phyloP scores from a whole-genome alignment of 2,888 invertebrate species.

The Griposia aprilina region DNA sequence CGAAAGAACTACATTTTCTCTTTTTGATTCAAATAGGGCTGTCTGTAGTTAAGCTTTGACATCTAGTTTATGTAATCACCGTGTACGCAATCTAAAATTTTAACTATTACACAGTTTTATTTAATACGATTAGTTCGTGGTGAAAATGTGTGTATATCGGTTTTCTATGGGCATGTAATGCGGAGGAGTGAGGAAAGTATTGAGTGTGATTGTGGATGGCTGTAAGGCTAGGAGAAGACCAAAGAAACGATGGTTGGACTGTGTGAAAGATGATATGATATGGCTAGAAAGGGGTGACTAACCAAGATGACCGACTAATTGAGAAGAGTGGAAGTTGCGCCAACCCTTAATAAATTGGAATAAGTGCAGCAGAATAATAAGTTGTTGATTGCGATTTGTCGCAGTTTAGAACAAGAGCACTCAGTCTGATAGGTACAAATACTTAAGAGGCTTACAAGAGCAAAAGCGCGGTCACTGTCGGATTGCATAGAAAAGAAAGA shows the following conservation, averaged over 20 bases:
- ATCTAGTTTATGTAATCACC: slow-evolving; percentile 18
- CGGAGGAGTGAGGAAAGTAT: not conserved
- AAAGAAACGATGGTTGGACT: not conserved
- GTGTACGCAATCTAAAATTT: slow-evolving; percentile 8
- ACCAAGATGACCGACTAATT: not conserved
- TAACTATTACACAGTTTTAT: not conserved
- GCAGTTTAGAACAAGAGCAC: not conserved
- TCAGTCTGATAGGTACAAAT: not conserved
- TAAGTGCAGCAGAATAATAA: too few species aligned
- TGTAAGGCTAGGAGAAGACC: not conserved
- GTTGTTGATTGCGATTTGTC: not conserved
- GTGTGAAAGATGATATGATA: not conserved
- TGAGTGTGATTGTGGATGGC: too few species aligned
- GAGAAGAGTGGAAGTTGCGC: not conserved
- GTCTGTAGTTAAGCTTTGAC: slow-evolving; percentile 29
- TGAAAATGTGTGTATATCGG: not conserved
- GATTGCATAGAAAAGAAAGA: too few species aligned
- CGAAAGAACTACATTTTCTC: slow-evolving; percentile 21
- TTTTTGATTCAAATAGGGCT: slow-evolving; percentile 15
- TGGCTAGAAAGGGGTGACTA: not conserved
- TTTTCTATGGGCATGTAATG: not conserved
- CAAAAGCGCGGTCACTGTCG: too few species aligned
- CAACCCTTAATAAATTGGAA: not conserved
- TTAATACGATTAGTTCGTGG: not conserved
- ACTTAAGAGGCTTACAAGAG: too few species aligned